A percentile compares a stretch with the other conserved stretches of the same genome.
These are phyloP conservation scores for Oreohelix idahoensis DNA, from an alignment of 1,140 invertebrate species.

Conservation along the genomic window DNA sequence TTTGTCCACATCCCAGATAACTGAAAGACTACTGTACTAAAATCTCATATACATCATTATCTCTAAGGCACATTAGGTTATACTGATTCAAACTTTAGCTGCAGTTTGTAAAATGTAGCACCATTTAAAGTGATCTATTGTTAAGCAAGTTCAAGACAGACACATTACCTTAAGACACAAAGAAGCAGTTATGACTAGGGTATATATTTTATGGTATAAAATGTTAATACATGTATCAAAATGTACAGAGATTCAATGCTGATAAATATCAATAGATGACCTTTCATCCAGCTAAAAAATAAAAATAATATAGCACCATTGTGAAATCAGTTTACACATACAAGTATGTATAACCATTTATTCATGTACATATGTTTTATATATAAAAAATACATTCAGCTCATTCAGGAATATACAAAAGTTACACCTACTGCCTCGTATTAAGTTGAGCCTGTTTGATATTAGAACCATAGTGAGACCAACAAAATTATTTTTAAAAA, in stretches of 20 bases:
- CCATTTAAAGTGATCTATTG: too few relatives aligned
- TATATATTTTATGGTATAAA: background rate
- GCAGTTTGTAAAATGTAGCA: too few relatives aligned
- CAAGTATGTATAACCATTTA: background rate
- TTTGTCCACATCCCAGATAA: too few relatives aligned
- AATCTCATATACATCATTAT: too few relatives aligned
- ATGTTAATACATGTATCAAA: background rate
- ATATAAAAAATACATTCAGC: background rate
- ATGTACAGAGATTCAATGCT: background rate
- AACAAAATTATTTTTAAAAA: background rate
- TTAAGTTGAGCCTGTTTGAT: background rate
- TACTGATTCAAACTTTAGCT: too few relatives aligned
- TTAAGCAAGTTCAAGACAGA: too few relatives aligned
- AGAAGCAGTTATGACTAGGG: background rate
- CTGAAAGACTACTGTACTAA: too few relatives aligned
- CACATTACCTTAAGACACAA: too few relatives aligned
- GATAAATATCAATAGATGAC: background rate
- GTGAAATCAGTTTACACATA: background rate
- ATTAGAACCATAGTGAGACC: too few relatives aligned
- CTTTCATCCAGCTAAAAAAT: background rate
- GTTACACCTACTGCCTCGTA: background rate
- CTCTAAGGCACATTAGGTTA: too few relatives aligned
- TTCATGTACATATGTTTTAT: background rate
- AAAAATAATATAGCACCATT: background rate
- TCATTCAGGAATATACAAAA: conserved; percentile 1